These are phyloP conservation scores for Luffia ferchaultella DNA, from an alignment of 2,888 invertebrate species.

Conservation along the genomic window DNA sequence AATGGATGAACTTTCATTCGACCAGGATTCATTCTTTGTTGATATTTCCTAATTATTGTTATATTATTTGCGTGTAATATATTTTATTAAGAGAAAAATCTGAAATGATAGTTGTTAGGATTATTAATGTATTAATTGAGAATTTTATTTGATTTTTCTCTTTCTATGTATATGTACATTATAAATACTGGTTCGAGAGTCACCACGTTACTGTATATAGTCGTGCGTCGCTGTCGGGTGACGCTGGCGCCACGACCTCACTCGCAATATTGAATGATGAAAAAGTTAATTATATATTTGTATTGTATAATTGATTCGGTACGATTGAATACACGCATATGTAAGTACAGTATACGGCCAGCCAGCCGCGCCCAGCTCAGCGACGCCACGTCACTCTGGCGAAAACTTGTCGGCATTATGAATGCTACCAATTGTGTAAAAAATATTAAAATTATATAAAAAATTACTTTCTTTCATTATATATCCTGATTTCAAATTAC, in stretches of 20 bases:
- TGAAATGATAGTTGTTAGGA: constrained; percentile 60
- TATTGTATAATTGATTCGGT: constrained; percentile 33
- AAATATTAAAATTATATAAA: constrained; percentile 66
- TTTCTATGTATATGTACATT: constrained; percentile 60
- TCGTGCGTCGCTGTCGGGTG: constrained; percentile 50
- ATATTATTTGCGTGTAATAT: constrained; percentile 59
- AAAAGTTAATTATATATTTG: constrained; percentile 52
- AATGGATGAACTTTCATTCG: constrained; percentile 22
- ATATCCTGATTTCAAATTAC: constrained; percentile 32
- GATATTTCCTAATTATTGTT: constrained; percentile 46
- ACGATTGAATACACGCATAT: not conserved
- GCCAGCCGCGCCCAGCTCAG: constrained; percentile 6
- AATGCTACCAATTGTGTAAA: constrained; percentile 69
- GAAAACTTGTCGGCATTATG: constrained; percentile 56
- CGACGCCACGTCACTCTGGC: not conserved
- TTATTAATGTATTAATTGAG: constrained; percentile 63
- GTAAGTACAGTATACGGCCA: no score
- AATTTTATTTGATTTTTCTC: constrained; percentile 64
- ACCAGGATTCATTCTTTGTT: constrained; percentile 41
- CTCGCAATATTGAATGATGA: no score
- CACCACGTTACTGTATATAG: constrained; percentile 61
- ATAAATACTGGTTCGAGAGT: constrained; percentile 56
- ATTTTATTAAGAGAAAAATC: constrained; percentile 63
- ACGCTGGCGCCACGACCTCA: not conserved
- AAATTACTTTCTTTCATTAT: constrained; percentile 40